Evolutionary conservation across 2,888 invertebrate species (phyloP), one percentile per base, ranked within the genome.

Genomic region (Notodonta dromedarius): DNA sequence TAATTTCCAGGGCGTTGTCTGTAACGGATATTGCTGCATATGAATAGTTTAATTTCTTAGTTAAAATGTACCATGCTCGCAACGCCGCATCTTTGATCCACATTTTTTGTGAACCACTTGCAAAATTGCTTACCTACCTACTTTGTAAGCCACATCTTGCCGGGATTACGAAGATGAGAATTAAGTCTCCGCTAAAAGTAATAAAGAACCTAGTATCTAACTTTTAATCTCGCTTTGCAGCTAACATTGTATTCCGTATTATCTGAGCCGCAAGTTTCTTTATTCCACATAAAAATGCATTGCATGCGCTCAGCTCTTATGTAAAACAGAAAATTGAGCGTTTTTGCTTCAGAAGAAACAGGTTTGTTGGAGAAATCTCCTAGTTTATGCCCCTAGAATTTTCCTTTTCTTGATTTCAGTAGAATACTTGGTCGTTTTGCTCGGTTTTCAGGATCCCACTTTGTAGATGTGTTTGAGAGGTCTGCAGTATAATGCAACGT

Each of bases 241-340:
- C 50, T 56, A 62, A 70, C 69, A 70, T 73, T 67, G 64, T 71
- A 55, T n/a, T 54, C 39, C 39, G 39, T 57, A 71, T 67, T 67
- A 63, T 67, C 60, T 56, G 52, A 60, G 60, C 64, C 60, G 51
- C 68, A 66, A 72, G 68, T 61, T 66, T 46, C 58, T 54, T 66
- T 60, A 44, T 40, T 64, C 56, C 63, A 65, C 66, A 70, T 76
- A 74, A 77, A 80, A 80, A 78, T 78, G 77, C 78, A 76, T 74
- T 74, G 70, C 73, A 79, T 76, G 71, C 71, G 70, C 73, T 56
- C 63, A 60, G 70, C 72, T 78, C 76, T 76, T 74, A 81, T 78
- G 76, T 74, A 74, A 82, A 83, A 76, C 69, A 77, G 76, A 78
- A 82, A 79, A 70, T 67, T 61, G 76, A 79, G 74, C 73, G 70